These are phyloP conservation scores for Diploscapter pachys DNA, from an alignment of 1,140 invertebrate species.

Conservation along the genomic window DNA sequence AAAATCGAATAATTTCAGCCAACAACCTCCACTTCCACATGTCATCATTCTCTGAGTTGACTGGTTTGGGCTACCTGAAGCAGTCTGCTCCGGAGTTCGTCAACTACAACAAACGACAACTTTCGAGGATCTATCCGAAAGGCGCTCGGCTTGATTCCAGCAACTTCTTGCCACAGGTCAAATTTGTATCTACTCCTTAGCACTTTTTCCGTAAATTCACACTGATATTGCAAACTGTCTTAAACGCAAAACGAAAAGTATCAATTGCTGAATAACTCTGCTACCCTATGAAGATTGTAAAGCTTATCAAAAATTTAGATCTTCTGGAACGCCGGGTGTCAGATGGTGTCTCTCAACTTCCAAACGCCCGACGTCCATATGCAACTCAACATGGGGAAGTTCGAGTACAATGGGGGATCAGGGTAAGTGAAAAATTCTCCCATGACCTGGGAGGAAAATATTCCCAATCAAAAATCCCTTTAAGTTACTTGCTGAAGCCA, in stretches of 20 bases:
- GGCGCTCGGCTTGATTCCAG: conserved; percentile 96
- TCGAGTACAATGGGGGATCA: conserved; percentile 98
- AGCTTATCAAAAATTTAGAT: conserved; percentile 63
- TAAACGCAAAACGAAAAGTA: too few relatives aligned
- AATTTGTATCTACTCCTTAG: neutral
- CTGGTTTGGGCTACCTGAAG: conserved; percentile 89
- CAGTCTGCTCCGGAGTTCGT: conserved; percentile 95
- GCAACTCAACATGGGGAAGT: conserved; percentile 99
- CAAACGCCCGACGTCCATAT: conserved; percentile 98
- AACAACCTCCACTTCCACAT: conserved; percentile 94
- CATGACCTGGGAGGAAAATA: too few relatives aligned
- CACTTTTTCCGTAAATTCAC: too few relatives aligned
- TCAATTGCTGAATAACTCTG: neutral
- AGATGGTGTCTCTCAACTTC: conserved; percentile 99
- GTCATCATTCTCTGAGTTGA: conserved; percentile 96
- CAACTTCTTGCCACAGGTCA: conserved; percentile 98
- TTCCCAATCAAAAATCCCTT: conserved; percentile 59
- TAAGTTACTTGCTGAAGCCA: conserved; percentile 92
- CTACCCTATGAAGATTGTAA: too few relatives aligned
- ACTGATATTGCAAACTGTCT: too few relatives aligned
- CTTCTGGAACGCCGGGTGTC: conserved; percentile 99
- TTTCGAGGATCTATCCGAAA: conserved; percentile 96
- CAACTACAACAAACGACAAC: conserved; percentile 98
- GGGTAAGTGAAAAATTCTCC: conserved; percentile 63
- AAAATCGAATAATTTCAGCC: conserved; percentile 66